Base-by-base conservation (phyloP, 2,113 vertebrate genomes). In the Microtus ochrogaster region DNA sequence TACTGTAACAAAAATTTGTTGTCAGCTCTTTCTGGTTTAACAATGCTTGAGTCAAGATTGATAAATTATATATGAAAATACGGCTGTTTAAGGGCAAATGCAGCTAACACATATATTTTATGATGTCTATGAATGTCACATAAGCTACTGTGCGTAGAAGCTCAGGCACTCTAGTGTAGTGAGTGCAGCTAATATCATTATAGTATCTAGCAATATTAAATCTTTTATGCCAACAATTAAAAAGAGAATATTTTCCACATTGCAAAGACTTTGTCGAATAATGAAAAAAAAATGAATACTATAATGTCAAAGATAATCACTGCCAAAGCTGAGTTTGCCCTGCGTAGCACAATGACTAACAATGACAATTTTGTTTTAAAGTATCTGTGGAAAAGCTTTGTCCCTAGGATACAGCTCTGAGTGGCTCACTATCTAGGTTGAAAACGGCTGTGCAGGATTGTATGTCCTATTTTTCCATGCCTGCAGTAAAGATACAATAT, bases 401-500 rank as follows among this genome's bases (percentile, higher is more conserved):
- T 98, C 97, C 98, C 94, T 98, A 95, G 95, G 96, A 97, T 83
- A 79, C 5, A 84, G 97, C 96, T 98, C 97, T 98, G 97, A 98
- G 98, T 97, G 97, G 97, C 93, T 98, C 97, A 95, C 98, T 98
- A 98, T 98, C 98, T 98, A 98, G 98, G 98, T 97, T 98, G 98
- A 97, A 98, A 98, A 98, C 92, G 98, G 98, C 93, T 98, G 97
- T 98, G 97, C 96, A 98, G 96, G 77, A 94, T 97, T 97, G 95
- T 96, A 97, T 98, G 98, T 98, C 98, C 98, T 98, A 98, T 98
- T 99, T 98, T 99, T 98, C 97, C 96, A 98, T 94, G 98, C 98
- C 99, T 98, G 97, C 97, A 98, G 98, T 98, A 98, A 98, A 98
- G 98, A 99, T 98, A 99, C 99, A 99, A 99, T 99, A 99, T 98